Evolutionary conservation across 2,888 invertebrate genomes (phyloP).

Genomic region (Elysia crispata): DNA sequence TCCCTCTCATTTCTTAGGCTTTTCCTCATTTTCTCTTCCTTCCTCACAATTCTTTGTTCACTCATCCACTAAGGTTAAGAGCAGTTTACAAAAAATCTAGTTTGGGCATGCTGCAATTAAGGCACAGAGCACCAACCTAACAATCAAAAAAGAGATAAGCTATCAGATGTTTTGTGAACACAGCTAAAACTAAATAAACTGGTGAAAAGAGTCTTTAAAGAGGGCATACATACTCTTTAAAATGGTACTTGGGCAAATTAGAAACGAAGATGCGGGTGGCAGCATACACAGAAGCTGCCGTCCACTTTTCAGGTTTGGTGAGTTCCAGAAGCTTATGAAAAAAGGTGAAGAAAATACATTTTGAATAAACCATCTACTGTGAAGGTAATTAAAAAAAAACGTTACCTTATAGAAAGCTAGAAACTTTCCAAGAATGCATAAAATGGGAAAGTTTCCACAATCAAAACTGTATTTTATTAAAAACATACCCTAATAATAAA

Average conservation of each 20-base stretch:
- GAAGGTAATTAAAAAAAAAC: background rate
- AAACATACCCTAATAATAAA: too few species aligned
- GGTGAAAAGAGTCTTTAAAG: too few species aligned
- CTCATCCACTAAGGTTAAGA: too few species aligned
- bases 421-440: background rate
- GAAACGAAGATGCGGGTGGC: conserved; percentile 97
- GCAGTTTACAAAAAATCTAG: too few species aligned
- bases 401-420: background rate
- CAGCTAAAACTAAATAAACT: background rate
- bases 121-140: too few species aligned
- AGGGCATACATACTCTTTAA: conserved; percentile 44
- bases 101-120: too few species aligned
- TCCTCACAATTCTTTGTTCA: too few species aligned
- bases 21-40: too few species aligned
- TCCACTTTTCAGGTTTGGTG: conserved; percentile 94
- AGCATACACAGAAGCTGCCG: conserved; percentile 98
- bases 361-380: too few species aligned
- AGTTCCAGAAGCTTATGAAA: conserved; percentile 76
- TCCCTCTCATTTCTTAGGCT: too few species aligned
- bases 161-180: background rate
- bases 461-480: too few species aligned
- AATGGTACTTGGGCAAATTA: conserved; percentile 81
- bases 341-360: conserved; percentile 4
- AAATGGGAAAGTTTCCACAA: too few species aligned
- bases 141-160: background rate